These are phyloP conservation scores for Prosopocoilus inquinatus DNA, from an alignment of 2,888 invertebrate species.

Conservation along the genomic window DNA sequence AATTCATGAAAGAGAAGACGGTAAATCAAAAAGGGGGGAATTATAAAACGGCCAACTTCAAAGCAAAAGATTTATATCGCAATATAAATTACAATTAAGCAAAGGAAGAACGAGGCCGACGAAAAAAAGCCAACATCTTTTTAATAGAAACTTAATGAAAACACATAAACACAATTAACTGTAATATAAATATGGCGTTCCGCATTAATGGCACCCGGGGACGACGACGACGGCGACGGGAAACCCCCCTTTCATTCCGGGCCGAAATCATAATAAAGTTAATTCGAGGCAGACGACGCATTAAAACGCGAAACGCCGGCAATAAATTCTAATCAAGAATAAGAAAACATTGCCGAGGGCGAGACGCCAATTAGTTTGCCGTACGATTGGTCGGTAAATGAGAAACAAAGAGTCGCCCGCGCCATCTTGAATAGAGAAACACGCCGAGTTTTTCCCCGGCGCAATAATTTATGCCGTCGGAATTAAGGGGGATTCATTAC, in stretches of 20 bases:
- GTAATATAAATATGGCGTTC: constrained; percentile 14
- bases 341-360: constrained; percentile 34
- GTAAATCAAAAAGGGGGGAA: too few relatives aligned
- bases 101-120: background rate
- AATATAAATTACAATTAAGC: constrained; percentile 16
- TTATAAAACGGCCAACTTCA: too few relatives aligned
- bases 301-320: constrained; percentile 38
- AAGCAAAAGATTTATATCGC: constrained; percentile 6
- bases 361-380: constrained; percentile 41
- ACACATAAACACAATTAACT: constrained; percentile 24
- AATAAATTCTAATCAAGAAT: constrained; percentile 43
- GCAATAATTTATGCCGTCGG: constrained; percentile 1
- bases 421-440: constrained; percentile 16
- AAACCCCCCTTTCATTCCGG: constrained; percentile 6
- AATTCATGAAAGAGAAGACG: too few relatives aligned
- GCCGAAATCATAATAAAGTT: constrained; percentile 41
- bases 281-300: constrained; percentile 40
- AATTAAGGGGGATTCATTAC: constrained; percentile 12
- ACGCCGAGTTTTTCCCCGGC: constrained; percentile 3
- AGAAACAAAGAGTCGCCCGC: constrained; percentile 12
- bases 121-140: background rate
- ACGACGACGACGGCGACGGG: too few relatives aligned
- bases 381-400: constrained; percentile 35
- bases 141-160: constrained; percentile 11
- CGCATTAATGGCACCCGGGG: constrained; percentile 7